Evolutionary conservation across 1,140 invertebrate species (phyloP), one percentile per base, ranked within the genome.

Genomic region (Rhopalosiphum padi): DNA sequence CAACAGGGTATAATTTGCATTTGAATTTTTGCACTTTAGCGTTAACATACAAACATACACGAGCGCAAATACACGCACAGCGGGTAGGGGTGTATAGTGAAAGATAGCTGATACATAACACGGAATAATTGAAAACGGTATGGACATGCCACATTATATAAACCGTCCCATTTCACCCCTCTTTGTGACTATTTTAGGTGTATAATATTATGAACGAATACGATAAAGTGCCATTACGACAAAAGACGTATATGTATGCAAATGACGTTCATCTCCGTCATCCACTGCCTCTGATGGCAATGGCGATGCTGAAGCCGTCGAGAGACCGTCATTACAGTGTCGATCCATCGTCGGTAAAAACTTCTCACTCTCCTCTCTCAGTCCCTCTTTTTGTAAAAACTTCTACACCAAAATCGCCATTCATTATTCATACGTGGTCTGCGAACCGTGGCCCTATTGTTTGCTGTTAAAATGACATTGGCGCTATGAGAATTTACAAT

Each of bases 261-360:
- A 90, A 90, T 90, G 51, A 90, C 35, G 53, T 90, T 90, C 51
- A 51, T n/a, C 60, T 77, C 60, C 30, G 60, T 77, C 60, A 77
- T n/a, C n/a, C 60, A 77, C 60, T 77, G 30, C 60, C 15, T 15
- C 60, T 77, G 60, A 77, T 77, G 60, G 60, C 60, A n/a, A 77
- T n/a, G 30, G 30, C 30, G 60, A 77, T n/a, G 60, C 4, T 6
- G 60, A 77, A 77, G n/a, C 53, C 55, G 46, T 7, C 51, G 35
- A 25, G n/a, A 60, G 51, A 90, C 89, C 89, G 89, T 90, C 89
- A 90, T 55, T 90, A 90, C 51, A 90, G 89, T 90, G 89, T 41
- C 46, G 51, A 90, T 90, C 37, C 51, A 90, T 90, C 51, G 51
- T 53, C 37, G 22, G 51, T 37, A 90, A 89, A 89, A 90, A 90